Evolutionary conservation across 2,113 vertebrate species (phyloP).

Genomic region (Physeter macrocephalus): DNA sequence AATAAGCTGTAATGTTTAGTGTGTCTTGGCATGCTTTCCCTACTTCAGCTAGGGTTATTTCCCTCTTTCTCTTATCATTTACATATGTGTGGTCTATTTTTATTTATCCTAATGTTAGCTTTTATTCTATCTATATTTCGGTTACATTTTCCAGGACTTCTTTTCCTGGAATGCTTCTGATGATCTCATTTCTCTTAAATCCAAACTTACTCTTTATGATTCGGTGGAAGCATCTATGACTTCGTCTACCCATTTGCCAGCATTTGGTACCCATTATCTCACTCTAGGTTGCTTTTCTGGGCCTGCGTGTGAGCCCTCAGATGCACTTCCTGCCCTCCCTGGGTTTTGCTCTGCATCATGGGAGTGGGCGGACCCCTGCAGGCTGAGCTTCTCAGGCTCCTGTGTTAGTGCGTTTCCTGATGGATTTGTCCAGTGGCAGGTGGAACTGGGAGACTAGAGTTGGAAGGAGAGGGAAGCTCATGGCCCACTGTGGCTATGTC

Average conservation of each 20-base stretch:
- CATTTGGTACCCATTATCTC: neutral
- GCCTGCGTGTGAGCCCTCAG: neutral
- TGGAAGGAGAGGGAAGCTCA: rapidly evolving
- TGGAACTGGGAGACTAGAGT: neutral
- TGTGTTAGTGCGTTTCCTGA: neutral
- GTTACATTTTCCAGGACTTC: neutral
- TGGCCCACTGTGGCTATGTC: neutral
- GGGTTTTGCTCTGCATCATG: neutral
- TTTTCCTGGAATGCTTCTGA: neutral
- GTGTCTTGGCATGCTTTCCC: neutral
- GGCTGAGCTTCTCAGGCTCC: neutral
- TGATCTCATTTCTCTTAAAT: neutral
- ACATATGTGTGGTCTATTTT: neutral
- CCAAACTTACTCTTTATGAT: neutral
- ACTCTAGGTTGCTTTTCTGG: neutral
- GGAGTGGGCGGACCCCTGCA: neutral
- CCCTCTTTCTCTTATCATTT: neutral
- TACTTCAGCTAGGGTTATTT: neutral
- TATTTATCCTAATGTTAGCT: neutral
- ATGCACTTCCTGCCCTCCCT: neutral
- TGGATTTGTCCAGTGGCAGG: neutral
- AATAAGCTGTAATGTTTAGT: neutral
- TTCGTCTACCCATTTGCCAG: neutral
- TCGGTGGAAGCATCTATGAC: neutral
- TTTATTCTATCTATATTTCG: neutral